Base-by-base conservation (phyloP, 2,797 vertebrate species). In the Myotis findleyi region DNA sequence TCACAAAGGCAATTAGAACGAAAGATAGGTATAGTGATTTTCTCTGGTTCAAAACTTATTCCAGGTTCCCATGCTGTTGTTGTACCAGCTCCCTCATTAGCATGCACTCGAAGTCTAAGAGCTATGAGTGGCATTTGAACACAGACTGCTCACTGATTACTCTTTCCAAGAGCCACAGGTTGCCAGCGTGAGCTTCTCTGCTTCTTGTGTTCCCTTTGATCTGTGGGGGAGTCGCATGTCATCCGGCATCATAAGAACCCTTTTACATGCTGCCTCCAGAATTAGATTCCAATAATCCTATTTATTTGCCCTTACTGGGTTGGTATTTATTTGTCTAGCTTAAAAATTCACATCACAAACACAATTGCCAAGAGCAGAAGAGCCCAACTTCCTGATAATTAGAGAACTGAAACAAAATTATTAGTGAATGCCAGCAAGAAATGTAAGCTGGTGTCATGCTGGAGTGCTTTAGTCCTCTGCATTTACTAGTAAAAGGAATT, bases 311-410 rank as follows among this genome's bases (percentile, higher is more conserved):
- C n/a, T 1, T 30, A 76, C 5, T 4, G 41, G 38, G 23, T 68
- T 64, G 49, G 38, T 75, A 14, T 33, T 55, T 57, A 72, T 14
- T 55, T 21, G 8, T 57, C 68, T 38, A 72, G 9, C 69, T 82
- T 73, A 44, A 88, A 97, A 85, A 55, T 81, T 53, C 71, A 72
- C 11, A 41, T 13, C 75, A 55, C 44, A 30, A 17, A 88, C 12
- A 47, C 17, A 18, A 71, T 47, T 59, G 33, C 11, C 27, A 49
- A 69, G 69, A 82, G 84, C n/a, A 17, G 69, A 62, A 25, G 62
- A 66, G 13, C 9, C 20, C 30, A 55, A 30, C 66, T 36, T 59
- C 7, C 41, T 33, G 68, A 59, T 59, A 66, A 41, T 36, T 36
- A 41, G 57, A 68, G 53, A 88, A 59, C 5, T 0, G 12, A 62